phyloP scores from a whole-genome alignment of 2,113 vertebrate species.

The Lucifuga dentata region DNA sequence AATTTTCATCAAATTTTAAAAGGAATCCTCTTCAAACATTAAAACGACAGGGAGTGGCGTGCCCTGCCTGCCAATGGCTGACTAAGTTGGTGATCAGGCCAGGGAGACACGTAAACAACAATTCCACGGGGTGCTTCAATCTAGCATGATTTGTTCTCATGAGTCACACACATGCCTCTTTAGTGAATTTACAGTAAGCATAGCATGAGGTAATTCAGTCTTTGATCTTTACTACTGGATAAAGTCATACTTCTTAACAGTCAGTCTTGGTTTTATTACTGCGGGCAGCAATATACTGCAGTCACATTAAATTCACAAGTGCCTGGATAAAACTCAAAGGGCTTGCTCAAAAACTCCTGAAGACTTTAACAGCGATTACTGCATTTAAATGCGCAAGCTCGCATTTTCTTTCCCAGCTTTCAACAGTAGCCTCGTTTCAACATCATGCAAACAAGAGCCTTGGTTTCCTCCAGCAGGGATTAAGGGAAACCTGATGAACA shows the following conservation, averaged over 20 bases:
- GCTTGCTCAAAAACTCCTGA: no score
- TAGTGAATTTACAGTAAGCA: no score
- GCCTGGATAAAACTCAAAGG: no score
- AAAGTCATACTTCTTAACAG: no score
- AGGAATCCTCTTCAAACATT: constrained; percentile 35
- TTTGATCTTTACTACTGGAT: no score
- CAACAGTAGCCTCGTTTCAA: background rate
- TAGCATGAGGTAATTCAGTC: no score
- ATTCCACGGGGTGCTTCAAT: background rate
- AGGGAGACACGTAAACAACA: background rate
- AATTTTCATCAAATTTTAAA: constrained; percentile 54
- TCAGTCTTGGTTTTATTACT: no score
- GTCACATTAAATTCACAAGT: no score
- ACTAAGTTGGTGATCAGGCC: background rate
- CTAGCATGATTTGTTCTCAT: no score
- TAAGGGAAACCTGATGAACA: background rate
- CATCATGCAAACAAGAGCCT: background rate
- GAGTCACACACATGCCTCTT: no score
- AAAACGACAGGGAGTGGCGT: background rate
- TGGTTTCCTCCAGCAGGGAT: background rate
- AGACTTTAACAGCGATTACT: background rate
- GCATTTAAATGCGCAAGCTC: background rate
- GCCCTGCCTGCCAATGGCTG: background rate
- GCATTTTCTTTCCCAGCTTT: background rate
- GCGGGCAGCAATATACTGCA: no score